Evolutionary conservation across 2,888 invertebrate species (phyloP).

Genomic region (Diabrotica balteata): DNA sequence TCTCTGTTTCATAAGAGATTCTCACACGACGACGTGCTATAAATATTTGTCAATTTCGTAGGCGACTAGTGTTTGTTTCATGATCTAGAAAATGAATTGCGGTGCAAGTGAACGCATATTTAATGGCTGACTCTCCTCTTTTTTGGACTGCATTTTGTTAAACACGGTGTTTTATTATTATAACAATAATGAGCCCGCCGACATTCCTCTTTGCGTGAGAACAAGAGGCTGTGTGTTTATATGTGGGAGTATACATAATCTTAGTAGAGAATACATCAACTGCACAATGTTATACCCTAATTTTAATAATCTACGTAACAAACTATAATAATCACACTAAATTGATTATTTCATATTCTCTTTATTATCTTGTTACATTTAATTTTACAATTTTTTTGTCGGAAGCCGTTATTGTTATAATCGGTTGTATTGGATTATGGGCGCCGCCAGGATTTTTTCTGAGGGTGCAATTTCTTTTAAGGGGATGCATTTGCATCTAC

Average conservation of each 20-base stretch:
- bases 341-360: no score
- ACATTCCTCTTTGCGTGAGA: slow-evolving; percentile 26
- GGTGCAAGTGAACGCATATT: slow-evolving; percentile 24
- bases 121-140: slow-evolving; percentile 14
- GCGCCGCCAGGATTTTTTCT: no score
- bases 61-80: slow-evolving; percentile 14
- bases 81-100: slow-evolving; percentile 25
- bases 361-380: no score
- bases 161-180: slow-evolving; percentile 33
- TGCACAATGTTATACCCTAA: background rate
- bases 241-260: slow-evolving; percentile 28
- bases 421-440: no score
- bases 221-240: slow-evolving; percentile 21
- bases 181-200: slow-evolving; percentile 28
- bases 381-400: no score
- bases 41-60: slow-evolving; percentile 25
- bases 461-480: no score
- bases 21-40: slow-evolving; percentile 14
- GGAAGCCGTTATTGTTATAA: no score
- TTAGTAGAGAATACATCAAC: background rate
- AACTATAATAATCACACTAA: no score
- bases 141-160: slow-evolving; percentile 29
- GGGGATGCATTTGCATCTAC: no score
- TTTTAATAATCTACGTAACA: no score
- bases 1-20: slow-evolving; percentile 16